Evolutionary conservation across 1,140 invertebrate genomes (phyloP).

Genomic region (Drosophila cardini): DNA sequence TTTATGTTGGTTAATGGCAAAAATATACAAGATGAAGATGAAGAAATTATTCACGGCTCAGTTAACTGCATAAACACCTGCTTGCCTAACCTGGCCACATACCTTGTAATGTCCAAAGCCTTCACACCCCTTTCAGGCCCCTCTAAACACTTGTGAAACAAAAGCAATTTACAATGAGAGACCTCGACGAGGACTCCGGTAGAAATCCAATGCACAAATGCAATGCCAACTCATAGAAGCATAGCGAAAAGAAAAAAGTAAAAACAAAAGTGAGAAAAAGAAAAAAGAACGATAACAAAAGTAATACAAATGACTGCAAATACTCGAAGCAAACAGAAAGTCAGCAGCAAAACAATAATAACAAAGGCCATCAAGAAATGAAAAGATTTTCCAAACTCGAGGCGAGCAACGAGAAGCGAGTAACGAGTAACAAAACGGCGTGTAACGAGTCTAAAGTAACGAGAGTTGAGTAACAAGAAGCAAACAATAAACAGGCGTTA

Average conservation of each 20-base stretch:
- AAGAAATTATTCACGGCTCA: conserved; percentile 8
- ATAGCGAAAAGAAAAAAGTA: conserved; percentile 9
- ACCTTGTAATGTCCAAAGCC: conserved; percentile 7
- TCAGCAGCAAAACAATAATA: conserved; percentile 11
- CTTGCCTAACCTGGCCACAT: neutral
- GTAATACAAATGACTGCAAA: conserved; percentile 56
- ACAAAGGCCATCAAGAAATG: conserved; percentile 43
- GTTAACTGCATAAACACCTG: conserved; percentile 3
- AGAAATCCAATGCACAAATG: conserved; percentile 41
- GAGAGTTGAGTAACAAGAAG: neutral
- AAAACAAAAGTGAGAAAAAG: conserved; percentile 10
- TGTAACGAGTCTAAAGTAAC: conserved; percentile 14
- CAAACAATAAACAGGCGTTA: conserved; percentile 23
- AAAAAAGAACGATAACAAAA: conserved; percentile 37
- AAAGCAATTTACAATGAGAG: conserved; percentile 51
- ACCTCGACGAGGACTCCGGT: conserved; percentile 20
- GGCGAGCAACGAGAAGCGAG: conserved; percentile 12
- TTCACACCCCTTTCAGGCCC: conserved; percentile 21
- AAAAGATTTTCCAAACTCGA: conserved; percentile 50
- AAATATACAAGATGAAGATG: neutral
- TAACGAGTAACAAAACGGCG: conserved; percentile 10
- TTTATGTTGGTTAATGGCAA: conserved; percentile 4
- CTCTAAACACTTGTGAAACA: conserved; percentile 36
- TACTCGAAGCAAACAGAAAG: conserved; percentile 40
- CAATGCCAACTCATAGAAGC: conserved; percentile 34